Conservation (phyloP, 2,113 vertebrate genomes). For the Ophthalmolycus amberensis region DNA sequence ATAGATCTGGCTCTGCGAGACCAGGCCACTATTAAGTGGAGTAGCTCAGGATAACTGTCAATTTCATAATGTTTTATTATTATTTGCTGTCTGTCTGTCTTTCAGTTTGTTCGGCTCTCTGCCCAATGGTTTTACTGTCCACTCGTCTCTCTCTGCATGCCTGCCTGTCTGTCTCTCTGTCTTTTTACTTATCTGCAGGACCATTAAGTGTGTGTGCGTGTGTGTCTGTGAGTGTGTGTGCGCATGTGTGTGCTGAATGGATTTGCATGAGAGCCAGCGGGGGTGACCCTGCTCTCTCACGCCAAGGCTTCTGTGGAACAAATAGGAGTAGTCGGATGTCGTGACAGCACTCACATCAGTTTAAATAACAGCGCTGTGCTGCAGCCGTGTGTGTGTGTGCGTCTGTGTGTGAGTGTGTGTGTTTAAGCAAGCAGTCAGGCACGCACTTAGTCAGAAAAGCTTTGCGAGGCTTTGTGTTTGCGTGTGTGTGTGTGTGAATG, state of each 20-base stretch:
- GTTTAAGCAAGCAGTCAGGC: conserved; percentile 67
- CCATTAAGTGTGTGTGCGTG: conserved; percentile 64
- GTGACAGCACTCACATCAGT: conserved; percentile 85
- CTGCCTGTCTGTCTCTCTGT: conserved; percentile 54
- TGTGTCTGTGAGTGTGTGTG: conserved; percentile 8
- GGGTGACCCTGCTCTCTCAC: conserved; percentile 82
- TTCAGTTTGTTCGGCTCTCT: background rate
- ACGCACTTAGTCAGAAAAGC: conserved; percentile 73
- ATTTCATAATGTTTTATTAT: background rate
- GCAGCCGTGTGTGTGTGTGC: conserved; percentile 46
- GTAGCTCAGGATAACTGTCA: background rate
- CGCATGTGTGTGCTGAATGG: conserved; percentile 67
- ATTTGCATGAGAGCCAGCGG: conserved; percentile 85
- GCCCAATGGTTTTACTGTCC: conserved; percentile 26
- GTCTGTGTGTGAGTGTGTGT: conserved; percentile 36
- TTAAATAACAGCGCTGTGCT: conserved; percentile 81
- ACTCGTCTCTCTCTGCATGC: conserved; percentile 17
- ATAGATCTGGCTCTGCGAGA: too few relatives aligned
- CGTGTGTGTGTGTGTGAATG: conserved; percentile 43
- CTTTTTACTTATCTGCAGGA: conserved; percentile 70
- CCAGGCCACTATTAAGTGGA: too few relatives aligned
- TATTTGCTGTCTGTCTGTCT: background rate
- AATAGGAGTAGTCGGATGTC: conserved; percentile 85
- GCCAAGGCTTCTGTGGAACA: conserved; percentile 82
- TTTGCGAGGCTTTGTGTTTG: conserved; percentile 68